These are phyloP conservation scores for Hedychridium roseum DNA, from an alignment of 2,888 invertebrate genomes.

Conservation along the genomic window DNA sequence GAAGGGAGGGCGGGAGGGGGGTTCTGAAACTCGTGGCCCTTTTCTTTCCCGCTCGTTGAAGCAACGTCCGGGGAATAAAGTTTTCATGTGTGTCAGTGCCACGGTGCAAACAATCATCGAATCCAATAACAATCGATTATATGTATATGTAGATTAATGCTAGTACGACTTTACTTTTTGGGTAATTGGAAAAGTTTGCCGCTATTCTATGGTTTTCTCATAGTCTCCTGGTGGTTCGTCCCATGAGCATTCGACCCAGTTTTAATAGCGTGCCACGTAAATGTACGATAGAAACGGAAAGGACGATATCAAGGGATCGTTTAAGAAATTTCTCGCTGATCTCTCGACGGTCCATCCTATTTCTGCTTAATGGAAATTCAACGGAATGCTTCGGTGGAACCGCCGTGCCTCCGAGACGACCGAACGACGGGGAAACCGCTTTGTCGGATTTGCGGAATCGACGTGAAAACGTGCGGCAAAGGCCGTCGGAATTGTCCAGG, in stretches of 20 bases:
- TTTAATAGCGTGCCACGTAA: not conserved
- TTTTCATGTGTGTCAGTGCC: conserved; percentile 60
- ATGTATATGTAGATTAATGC: conserved; percentile 50
- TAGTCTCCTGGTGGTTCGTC: too few relatives aligned
- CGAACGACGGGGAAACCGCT: too few relatives aligned
- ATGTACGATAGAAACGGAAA: not conserved
- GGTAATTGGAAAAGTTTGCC: conserved; percentile 46
- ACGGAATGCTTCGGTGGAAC: conserved; percentile 55
- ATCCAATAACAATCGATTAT: conserved; percentile 59
- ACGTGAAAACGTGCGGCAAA: too few relatives aligned
- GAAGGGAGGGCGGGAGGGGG: too few relatives aligned
- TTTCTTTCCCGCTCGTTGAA: conserved; percentile 2
- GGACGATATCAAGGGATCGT: too few relatives aligned
- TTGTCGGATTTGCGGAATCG: too few relatives aligned
- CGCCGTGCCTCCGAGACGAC: conserved; percentile 38
- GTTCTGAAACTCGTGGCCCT: too few relatives aligned
- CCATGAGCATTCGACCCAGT: not conserved
- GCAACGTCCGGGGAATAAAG: conserved; percentile 36
- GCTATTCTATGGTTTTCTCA: too few relatives aligned
- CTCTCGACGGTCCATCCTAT: too few relatives aligned
- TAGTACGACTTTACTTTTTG: conserved; percentile 50
- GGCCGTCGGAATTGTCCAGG: too few relatives aligned
- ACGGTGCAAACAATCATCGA: conserved; percentile 64
- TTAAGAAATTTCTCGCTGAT: too few relatives aligned
- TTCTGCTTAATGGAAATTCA: conserved; percentile 37